Evolutionary conservation across 2,797 vertebrate species (phyloP), one percentile per base, ranked within the genome.

Genomic region (Mastacembelus armatus): DNA sequence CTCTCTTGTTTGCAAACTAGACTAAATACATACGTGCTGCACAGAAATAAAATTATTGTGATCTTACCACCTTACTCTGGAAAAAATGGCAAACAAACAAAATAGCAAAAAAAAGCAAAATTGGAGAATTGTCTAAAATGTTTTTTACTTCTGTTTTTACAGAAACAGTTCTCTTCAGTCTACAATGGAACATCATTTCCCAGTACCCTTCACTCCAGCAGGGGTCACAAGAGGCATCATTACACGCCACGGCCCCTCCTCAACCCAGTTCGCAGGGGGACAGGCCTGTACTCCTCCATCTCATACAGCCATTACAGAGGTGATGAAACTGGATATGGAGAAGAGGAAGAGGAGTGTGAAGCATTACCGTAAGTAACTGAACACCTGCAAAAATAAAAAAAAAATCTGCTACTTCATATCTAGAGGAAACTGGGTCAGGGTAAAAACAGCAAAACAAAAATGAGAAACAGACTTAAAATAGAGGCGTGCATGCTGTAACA

Each of bases 201-300:
- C 80, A 95, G 93, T 59, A 52, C 92, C 30, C 91, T 95, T 66
- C 92, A 87, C 36, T 70, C 73, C 22, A 40, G 44, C 26, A 69
- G 63, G 45, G 55, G 48, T 44, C 71, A 81, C 38, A 64, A 40
- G n/a, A 64, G 66, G 56, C 57, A 78, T 8, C 85, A 56, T 63
- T 94, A 92, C 81, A 94, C 88, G 6, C 92, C 94, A 1, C 67
- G 36, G 3, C 94, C 94, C 3, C 89, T 92, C 71, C 89, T 95
- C 19, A 93, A 95, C 64, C 94, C 94, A 5, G 42, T 33, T 9
- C 93, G 94, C 36, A 80, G 26, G 42, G 91, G 91, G 18, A 60
- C 82, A 0, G 94, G 93, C 1, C 90, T 95, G 19, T 92, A 86
- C 66, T 85, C 85, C 45, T 89, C 89, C 64, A 44, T 93, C 19